These are phyloP conservation scores for Petrolisthes manimaculis DNA, from an alignment of 2,888 invertebrate species.

Conservation along the genomic window DNA sequence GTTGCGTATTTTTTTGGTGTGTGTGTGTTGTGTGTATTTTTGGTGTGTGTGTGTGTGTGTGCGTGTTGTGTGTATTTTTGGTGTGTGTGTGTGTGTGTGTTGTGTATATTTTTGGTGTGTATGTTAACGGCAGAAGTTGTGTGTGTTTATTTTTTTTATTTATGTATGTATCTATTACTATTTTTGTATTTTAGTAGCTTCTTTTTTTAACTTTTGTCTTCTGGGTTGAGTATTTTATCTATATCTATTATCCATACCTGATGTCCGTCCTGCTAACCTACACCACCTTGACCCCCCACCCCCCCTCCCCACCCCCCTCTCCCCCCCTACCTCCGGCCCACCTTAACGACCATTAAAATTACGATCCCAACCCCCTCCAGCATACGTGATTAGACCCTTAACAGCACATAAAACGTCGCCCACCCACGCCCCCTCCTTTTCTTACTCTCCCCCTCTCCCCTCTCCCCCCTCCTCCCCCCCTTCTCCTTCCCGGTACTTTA, in stretches of 20 bases:
- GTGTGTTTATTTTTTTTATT: background rate
- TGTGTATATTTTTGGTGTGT: too few relatives aligned
- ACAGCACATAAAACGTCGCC: constrained; percentile 36
- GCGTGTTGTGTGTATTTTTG: too few relatives aligned
- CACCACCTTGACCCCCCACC: constrained; percentile 1
- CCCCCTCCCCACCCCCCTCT: constrained; percentile 1
- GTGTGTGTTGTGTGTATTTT: too few relatives aligned
- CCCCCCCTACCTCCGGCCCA: background rate
- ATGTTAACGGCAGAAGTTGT: too few relatives aligned
- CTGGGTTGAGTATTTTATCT: too few relatives aligned
- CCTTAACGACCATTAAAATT: constrained; percentile 12
- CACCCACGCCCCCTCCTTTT: background rate
- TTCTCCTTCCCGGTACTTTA: background rate
- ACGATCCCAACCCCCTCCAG: constrained; percentile 10
- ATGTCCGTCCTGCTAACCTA: background rate
- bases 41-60: background rate
- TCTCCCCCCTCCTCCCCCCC: background rate
- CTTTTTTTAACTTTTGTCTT: too few relatives aligned
- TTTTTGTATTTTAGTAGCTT: too few relatives aligned
- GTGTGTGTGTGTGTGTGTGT: too few relatives aligned
- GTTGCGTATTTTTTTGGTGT: too few relatives aligned
- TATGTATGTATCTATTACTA: background rate
- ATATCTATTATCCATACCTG: background rate
- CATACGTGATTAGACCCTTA: constrained; percentile 30
- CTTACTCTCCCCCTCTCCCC: background rate